Conservation (phyloP, 2,888 invertebrate species). For the Melieria omissa region DNA sequence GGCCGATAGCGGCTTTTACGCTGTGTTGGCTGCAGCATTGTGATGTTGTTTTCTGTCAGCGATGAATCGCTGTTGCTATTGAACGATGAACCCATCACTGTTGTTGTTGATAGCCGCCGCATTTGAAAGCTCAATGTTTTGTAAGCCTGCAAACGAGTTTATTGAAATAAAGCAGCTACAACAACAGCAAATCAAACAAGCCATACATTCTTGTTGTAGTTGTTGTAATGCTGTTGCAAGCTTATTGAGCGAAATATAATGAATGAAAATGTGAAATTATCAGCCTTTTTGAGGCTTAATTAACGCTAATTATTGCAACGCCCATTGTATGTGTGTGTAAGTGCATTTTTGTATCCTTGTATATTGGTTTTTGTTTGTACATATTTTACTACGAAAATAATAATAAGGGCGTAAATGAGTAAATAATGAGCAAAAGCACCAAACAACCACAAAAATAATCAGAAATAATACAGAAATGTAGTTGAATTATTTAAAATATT, state of each 20-base stretch:
- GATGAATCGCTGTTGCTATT: background rate
- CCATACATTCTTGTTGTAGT: background rate
- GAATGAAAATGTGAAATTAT: slow-evolving; percentile 37
- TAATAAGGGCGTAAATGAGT: background rate
- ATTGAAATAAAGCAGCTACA: background rate
- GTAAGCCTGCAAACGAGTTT: background rate
- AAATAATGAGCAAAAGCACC: background rate
- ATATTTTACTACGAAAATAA: background rate
- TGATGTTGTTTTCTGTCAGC: too few relatives aligned
- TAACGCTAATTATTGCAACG: slow-evolving; percentile 43
- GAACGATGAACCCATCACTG: background rate
- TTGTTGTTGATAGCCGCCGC: background rate
- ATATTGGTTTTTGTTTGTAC: background rate
- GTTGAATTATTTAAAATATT: too few relatives aligned
- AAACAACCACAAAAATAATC: background rate
- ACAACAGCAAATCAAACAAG: background rate
- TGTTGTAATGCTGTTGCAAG: slow-evolving; percentile 16
- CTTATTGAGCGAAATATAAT: slow-evolving; percentile 19
- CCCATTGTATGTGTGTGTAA: too few relatives aligned
- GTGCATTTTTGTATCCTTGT: too few relatives aligned
- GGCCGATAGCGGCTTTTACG: too few relatives aligned
- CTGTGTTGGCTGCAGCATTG: too few relatives aligned
- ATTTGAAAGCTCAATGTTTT: background rate
- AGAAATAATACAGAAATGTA: too few relatives aligned
- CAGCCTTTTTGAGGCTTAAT: slow-evolving; percentile 48